Evolutionary conservation across 2,888 invertebrate genomes (phyloP).

Genomic region (Drepanosiphum platanoidis): DNA sequence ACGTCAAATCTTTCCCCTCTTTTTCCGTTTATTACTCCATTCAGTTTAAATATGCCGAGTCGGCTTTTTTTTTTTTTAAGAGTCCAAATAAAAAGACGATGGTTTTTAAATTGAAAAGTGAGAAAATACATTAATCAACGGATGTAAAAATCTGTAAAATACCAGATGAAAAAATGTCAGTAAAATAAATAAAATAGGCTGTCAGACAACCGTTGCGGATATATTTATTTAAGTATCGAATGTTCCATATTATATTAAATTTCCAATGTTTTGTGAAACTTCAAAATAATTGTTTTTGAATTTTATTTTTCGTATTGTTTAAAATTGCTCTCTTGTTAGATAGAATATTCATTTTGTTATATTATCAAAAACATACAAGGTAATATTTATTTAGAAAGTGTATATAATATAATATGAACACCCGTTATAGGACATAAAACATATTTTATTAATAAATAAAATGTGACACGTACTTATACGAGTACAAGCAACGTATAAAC

Average conservation of each 20-base stretch:
- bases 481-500: too few species aligned
- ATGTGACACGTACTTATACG: too few species aligned
- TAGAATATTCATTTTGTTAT: too few species aligned
- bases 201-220: background rate
- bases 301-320: too few species aligned
- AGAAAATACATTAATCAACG: conserved; percentile 40
- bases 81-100: conserved; percentile 24
- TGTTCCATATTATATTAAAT: background rate
- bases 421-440: too few species aligned
- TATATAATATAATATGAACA: too few species aligned
- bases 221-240: conserved; percentile 2
- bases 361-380: too few species aligned
- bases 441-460: too few species aligned
- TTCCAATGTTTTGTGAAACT: background rate
- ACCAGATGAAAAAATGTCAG: conserved; percentile 27
- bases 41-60: too few species aligned
- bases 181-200: conserved; percentile 32
- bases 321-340: too few species aligned
- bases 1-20: conserved; percentile 15
- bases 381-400: too few species aligned
- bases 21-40: conserved; percentile 25
- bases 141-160: conserved; percentile 28
- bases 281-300: too few species aligned
- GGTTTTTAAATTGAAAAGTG: conserved; percentile 40
- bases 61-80: background rate